A percentile compares a stretch with the other conserved stretches of the same genome.
phyloP scores from a whole-genome alignment of 2,797 vertebrate species.

The Syngnathus rostellatus region DNA sequence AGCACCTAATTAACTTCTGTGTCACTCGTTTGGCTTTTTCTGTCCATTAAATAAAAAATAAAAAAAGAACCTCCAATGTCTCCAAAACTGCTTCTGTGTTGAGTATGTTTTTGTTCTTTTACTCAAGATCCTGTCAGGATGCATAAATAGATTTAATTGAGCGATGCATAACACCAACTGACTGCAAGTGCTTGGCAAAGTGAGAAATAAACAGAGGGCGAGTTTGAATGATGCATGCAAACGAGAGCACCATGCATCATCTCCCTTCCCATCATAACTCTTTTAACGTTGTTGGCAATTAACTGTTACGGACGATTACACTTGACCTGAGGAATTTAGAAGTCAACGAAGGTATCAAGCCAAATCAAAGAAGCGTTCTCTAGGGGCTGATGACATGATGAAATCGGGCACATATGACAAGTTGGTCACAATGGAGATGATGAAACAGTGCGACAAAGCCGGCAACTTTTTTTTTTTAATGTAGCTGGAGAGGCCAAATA shows the following conservation, averaged over 20 bases:
- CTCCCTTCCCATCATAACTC: conserved; percentile 28
- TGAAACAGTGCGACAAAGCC: conserved; percentile 64
- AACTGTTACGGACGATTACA: conserved; percentile 58
- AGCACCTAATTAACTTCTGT: conserved; percentile 59
- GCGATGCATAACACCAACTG: neutral
- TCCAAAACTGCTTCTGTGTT: conserved; percentile 49
- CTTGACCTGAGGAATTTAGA: conserved; percentile 54
- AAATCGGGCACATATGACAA: conserved; percentile 66
- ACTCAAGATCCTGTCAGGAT: conserved; percentile 4
- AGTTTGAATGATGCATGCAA: conserved; percentile 49
- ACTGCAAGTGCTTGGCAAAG: conserved; percentile 28
- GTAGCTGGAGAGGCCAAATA: neutral
- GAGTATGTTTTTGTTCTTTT: neutral
- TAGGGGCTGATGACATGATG: conserved; percentile 64
- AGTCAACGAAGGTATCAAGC: conserved; percentile 25
- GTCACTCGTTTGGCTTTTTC: conserved; percentile 57
- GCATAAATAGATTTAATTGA: conserved; percentile 44
- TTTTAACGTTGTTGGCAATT: conserved; percentile 56
- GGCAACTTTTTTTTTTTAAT: conserved; percentile 43
- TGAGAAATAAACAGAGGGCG: conserved; percentile 43
- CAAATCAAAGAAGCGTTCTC: conserved; percentile 47
- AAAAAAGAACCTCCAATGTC: conserved; percentile 60
- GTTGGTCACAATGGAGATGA: conserved; percentile 65
- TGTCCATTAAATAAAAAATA: conserved; percentile 53
- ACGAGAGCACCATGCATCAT: conserved; percentile 29